Evolutionary conservation across 2,888 invertebrate species (phyloP), one percentile per base, ranked within the genome.

Genomic region (Eumacrocentrus americanus): DNA sequence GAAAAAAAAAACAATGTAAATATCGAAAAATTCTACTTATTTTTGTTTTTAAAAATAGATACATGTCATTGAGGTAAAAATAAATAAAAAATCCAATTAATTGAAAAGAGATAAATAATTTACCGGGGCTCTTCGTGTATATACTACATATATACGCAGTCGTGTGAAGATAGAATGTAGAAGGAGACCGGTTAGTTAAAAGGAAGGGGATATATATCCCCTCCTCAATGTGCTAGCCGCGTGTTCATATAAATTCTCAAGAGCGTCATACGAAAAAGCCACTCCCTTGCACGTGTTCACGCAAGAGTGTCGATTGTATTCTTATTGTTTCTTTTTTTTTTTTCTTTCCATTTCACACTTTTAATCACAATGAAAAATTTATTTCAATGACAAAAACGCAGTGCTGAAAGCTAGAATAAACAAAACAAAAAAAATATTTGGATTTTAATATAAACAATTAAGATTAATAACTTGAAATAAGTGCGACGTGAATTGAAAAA

Each of bases 201-300:
- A 23, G 47, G 42, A 12, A 42, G 25, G 53, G 38, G 53, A 12
- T 18, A n/a, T 14, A 14, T 42, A 23, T 16, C 53, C 53, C 23
- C 53, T 40, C 40, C 18, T 11, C 4, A 11, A n/a, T 18, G n/a
- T n/a, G 14, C 5, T n/a, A n/a, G 44, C 53, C 53, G 53, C 53
- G 48, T 44, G 61, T n/a, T 58, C 53, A 59, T 63, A 65, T 68
- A 66, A 66, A 66, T 60, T 56, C 63, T 62, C 59, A 60, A 38
- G 58, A 66, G 62, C 64, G 62, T 65, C 61, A 60, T 52, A 52
- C 58, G 64, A 60, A 64, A 63, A 67, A 67, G 68, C 66, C 68
- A 68, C 68, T 68, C 66, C 68, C 64, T 63, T 52, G 55, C 61
- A 53, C 53, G 66, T 66, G 62, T 59, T 51, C 51, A 48, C 12